Percentiles rank a stretch among this genome's conserved stretches.
Evolutionary conservation across 2,888 invertebrate species (phyloP).

Genomic region (Nymphalis c-album): DNA sequence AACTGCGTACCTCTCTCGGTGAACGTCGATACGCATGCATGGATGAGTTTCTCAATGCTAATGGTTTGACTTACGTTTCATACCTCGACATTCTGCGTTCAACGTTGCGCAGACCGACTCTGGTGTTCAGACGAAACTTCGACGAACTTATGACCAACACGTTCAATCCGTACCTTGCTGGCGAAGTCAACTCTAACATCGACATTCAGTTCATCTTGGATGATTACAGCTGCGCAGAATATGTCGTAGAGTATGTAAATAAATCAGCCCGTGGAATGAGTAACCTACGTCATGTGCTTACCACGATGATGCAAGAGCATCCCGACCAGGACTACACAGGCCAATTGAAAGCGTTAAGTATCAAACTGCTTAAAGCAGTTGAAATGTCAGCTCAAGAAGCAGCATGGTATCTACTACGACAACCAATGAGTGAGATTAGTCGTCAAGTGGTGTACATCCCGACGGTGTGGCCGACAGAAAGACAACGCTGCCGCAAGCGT

Average conservation of each 20-base stretch:
- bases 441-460: constrained; percentile 42
- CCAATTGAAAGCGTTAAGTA: constrained; percentile 40
- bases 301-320: constrained; percentile 43
- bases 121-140: no score
- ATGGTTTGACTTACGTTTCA: no score
- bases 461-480: constrained; percentile 50
- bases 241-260: constrained; percentile 53
- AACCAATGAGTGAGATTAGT: constrained; percentile 41
- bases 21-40: no score
- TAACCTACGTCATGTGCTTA: constrained; percentile 48
- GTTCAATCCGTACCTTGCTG: no score
- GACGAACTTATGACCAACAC: no score
- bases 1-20: no score
- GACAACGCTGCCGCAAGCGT: constrained; percentile 49
- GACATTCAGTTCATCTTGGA: constrained; percentile 40
- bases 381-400: constrained; percentile 55
- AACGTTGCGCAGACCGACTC: no score
- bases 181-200: no score
- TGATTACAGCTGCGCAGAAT: constrained; percentile 50
- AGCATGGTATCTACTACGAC: constrained; percentile 44
- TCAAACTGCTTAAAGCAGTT: constrained; percentile 48
- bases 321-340: constrained; percentile 29
- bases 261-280: constrained; percentile 51
- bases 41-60: no score
- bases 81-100: no score